Percentiles rank a stretch among this genome's conserved stretches.
phyloP scores from a whole-genome alignment of 2,113 vertebrate species.

The Acanthisitta chloris region DNA sequence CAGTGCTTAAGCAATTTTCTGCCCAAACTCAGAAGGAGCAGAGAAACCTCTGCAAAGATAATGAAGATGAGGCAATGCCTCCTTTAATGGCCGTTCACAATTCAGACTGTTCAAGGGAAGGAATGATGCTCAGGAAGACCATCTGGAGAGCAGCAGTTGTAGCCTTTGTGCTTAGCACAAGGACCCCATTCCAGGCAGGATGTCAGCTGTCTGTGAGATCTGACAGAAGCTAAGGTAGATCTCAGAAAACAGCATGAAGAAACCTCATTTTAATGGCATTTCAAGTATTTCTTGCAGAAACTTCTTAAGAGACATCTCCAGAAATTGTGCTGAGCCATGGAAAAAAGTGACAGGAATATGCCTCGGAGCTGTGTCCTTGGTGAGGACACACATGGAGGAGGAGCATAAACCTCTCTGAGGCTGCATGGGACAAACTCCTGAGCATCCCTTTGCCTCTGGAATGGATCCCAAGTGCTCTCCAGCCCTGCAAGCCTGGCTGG shows the following conservation, averaged over 20 bases:
- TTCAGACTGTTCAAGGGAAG: not conserved
- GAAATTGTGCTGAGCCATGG: not conserved
- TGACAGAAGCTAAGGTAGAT: not conserved
- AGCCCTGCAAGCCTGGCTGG: accelerated
- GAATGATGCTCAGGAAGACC: not conserved
- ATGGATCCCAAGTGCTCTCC: accelerated
- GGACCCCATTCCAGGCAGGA: not conserved
- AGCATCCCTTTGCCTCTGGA: not conserved
- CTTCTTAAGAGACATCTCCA: not conserved
- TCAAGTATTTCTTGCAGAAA: not conserved
- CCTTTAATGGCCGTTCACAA: not conserved
- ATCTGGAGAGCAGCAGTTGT: not conserved
- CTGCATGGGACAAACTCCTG: not conserved
- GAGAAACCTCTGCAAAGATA: not conserved
- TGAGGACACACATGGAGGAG: not conserved
- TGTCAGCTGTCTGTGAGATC: not conserved
- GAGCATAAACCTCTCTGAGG: not conserved
- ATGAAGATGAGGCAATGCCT: constrained; percentile 23
- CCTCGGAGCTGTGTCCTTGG: not conserved
- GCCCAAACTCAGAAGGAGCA: not conserved
- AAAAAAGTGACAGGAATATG: not conserved
- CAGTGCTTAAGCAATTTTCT: not conserved
- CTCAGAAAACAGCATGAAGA: not conserved
- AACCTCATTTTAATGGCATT: not conserved
- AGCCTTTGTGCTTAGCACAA: not conserved